phyloP scores from a whole-genome alignment of 2,797 vertebrate species.

The Pachyuromys duprasi region DNA sequence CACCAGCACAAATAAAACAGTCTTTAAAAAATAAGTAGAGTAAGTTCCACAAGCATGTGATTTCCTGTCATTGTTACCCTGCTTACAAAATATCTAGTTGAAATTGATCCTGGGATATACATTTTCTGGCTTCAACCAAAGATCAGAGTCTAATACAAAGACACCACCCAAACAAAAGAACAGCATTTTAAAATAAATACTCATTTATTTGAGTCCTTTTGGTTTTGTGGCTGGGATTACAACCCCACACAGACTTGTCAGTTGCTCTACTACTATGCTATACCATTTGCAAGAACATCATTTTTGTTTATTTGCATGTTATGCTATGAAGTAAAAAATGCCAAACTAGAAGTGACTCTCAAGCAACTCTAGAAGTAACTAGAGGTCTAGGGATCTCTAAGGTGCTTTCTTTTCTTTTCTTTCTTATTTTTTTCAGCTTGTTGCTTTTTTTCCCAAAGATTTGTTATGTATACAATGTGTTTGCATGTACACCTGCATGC shows the following conservation, averaged over 20 bases:
- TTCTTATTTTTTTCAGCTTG: too few relatives aligned
- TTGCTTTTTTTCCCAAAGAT: too few relatives aligned
- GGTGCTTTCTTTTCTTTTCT: not conserved
- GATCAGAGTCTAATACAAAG: not conserved
- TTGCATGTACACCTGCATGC: too few relatives aligned
- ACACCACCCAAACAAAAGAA: not conserved
- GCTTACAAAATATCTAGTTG: constrained; percentile 7
- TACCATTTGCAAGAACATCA: not conserved
- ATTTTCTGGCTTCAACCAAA: not conserved
- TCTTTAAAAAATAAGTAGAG: not conserved
- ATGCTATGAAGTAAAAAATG: constrained; percentile 1
- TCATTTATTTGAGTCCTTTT: not conserved
- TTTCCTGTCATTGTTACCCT: not conserved
- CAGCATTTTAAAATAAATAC: not conserved
- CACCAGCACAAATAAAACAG: too few relatives aligned
- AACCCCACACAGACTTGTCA: too few relatives aligned
- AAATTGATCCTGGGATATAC: not conserved
- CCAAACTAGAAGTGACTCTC: not conserved
- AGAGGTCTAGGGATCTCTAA: not conserved
- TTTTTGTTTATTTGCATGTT: not conserved
- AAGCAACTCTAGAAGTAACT: too few relatives aligned
- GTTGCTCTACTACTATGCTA: too few relatives aligned
- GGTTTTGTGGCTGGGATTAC: not conserved
- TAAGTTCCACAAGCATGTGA: constrained; percentile 12
- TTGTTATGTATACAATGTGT: too few relatives aligned